Conservation (phyloP, 2,797 vertebrate species). For the Rachycentron canadum region DNA sequence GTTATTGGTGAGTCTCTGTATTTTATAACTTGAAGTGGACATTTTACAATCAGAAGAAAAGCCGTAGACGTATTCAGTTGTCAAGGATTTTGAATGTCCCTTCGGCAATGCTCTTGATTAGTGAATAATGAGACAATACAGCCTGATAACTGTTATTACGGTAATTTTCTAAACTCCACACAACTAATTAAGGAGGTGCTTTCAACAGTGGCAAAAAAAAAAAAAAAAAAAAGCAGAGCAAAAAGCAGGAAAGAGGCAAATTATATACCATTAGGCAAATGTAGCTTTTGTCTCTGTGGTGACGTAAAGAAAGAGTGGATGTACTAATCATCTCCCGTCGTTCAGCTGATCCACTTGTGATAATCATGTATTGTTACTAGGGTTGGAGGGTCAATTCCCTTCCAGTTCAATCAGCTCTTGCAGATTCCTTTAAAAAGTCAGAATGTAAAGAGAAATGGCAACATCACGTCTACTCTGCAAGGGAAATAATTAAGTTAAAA, state of each 20-base stretch:
- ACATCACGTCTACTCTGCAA: slow-evolving; percentile 29
- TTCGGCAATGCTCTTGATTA: slow-evolving; percentile 54
- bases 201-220: slow-evolving; percentile 14
- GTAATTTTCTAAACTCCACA: slow-evolving; percentile 62
- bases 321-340: slow-evolving; percentile 56
- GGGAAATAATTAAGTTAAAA: slow-evolving; percentile 52
- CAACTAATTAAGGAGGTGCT: slow-evolving; percentile 63
- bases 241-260: slow-evolving; percentile 62
- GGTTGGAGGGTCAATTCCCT: slow-evolving; percentile 51
- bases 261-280: slow-evolving; percentile 59
- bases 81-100: slow-evolving; percentile 41
- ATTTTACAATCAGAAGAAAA: slow-evolving; percentile 21
- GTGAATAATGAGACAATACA: slow-evolving; percentile 51
- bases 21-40: slow-evolving; percentile 9
- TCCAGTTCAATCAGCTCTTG: slow-evolving; percentile 52
- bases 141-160: slow-evolving; percentile 65
- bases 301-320: slow-evolving; percentile 50
- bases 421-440: slow-evolving; percentile 44
- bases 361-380: slow-evolving; percentile 66
- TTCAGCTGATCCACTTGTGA: slow-evolving; percentile 63
- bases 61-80: background rate
- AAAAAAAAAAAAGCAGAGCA: slow-evolving; percentile 7
- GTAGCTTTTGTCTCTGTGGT: slow-evolving; percentile 49
- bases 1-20: background rate
- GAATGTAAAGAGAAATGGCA: slow-evolving; percentile 31